Percentiles rank a stretch among this genome's conserved stretches.
These are phyloP conservation scores for Lumbricus terrestris DNA, from an alignment of 2,888 invertebrate genomes.

Conservation along the genomic window DNA sequence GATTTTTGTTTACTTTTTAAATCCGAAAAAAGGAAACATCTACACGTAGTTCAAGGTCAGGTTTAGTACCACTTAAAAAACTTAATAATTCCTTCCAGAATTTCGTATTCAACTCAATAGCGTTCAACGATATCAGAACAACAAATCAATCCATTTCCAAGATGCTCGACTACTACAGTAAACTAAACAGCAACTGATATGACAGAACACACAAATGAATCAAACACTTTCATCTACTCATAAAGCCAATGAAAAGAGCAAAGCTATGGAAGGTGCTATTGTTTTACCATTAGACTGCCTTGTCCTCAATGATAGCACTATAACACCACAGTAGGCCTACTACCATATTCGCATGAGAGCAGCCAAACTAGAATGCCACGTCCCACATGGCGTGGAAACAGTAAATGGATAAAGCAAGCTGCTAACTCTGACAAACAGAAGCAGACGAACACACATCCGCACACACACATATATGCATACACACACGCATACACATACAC, in stretches of 20 bases:
- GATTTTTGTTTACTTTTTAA: background rate
- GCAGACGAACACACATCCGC: background rate
- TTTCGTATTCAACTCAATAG: background rate
- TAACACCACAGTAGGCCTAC: background rate
- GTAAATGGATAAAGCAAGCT: background rate
- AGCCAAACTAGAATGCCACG: background rate
- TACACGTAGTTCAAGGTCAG: background rate
- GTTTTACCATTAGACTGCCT: constrained; percentile 3
- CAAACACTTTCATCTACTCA: background rate
- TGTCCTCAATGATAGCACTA: background rate
- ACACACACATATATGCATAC: background rate
- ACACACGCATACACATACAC: too few relatives aligned
- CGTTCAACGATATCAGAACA: background rate
- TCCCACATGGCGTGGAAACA: background rate
- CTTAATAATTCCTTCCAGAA: background rate
- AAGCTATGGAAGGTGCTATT: background rate
- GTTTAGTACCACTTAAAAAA: background rate
- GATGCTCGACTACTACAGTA: too few relatives aligned
- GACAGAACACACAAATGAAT: background rate
- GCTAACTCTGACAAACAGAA: background rate
- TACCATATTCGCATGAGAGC: background rate
- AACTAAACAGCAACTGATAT: background rate
- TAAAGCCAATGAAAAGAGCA: background rate
- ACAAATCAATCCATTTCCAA: background rate
- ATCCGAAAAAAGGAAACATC: background rate